Percentiles rank a stretch among this genome's conserved stretches.
These are phyloP conservation scores for Drosophila pallidifrons DNA, from an alignment of 1,140 invertebrate species.

Conservation along the genomic window DNA sequence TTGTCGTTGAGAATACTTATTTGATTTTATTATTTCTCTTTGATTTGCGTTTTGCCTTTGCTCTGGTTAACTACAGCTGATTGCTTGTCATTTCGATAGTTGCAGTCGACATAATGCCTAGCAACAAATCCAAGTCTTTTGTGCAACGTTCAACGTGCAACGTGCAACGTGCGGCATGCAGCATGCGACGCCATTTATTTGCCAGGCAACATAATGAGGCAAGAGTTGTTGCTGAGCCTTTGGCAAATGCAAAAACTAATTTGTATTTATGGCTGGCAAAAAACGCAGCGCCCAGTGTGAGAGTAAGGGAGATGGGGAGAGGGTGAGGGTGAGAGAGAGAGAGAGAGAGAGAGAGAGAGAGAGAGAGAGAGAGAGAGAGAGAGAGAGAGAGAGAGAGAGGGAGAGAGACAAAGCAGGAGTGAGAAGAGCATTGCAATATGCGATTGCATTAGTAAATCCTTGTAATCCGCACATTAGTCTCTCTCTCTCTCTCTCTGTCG, in stretches of 20 bases:
- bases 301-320: too few relatives aligned
- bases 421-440: conserved; percentile 44
- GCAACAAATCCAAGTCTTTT: background rate
- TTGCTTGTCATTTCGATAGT: background rate
- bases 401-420: background rate
- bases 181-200: conserved; percentile 16
- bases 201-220: conserved; percentile 31
- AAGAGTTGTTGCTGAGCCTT: conserved; percentile 21
- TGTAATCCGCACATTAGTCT: conserved; percentile 79
- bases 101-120: background rate
- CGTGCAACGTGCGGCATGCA: conserved; percentile 4
- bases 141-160: background rate
- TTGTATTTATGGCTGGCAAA: conserved; percentile 63
- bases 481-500: background rate
- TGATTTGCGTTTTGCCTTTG: too few relatives aligned
- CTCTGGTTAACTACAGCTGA: background rate
- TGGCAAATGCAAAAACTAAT: conserved; percentile 63
- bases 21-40: too few relatives aligned
- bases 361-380: background rate
- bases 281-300: conserved; percentile 2
- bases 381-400: background rate
- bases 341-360: background rate
- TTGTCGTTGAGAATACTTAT: background rate
- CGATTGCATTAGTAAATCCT: conserved; percentile 81
- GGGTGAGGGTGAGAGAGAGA: too few relatives aligned